phyloP scores from a whole-genome alignment of 2,113 vertebrate species.

The Indicator maculatus region DNA sequence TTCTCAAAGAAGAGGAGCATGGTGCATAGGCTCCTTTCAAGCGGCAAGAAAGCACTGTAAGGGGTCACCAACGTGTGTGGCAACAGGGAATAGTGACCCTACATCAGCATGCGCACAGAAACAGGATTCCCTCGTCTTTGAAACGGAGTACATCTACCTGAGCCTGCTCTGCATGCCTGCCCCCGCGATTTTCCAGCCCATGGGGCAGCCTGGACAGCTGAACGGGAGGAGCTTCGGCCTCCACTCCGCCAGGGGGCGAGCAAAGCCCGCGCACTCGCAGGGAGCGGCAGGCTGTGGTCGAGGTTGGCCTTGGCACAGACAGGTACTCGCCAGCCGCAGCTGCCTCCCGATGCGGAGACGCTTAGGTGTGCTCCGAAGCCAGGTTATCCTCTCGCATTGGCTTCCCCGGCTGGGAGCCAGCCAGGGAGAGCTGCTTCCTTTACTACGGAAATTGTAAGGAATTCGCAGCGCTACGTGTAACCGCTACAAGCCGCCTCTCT shows the following conservation, averaged over 20 bases:
- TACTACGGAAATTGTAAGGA: neutral
- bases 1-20: neutral
- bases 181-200: neutral
- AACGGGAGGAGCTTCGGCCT: neutral
- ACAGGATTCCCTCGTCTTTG: fast-evolving
- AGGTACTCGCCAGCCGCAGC: too few species aligned
- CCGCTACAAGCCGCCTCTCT: neutral
- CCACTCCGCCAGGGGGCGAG: neutral
- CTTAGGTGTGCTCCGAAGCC: neutral
- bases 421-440: neutral
- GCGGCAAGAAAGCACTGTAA: neutral
- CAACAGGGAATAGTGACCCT: too few species aligned
- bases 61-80: neutral
- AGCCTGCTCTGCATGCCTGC: neutral
- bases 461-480: neutral
- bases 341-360: neutral
- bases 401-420: neutral
- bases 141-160: neutral
- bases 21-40: neutral
- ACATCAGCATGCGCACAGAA: fast-evolving
- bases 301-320: too few species aligned
- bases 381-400: neutral
- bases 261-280: neutral
- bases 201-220: fast-evolving
- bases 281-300: too few species aligned